Percentiles rank a stretch among this genome's conserved stretches.
phyloP scores from a whole-genome alignment of 1,140 invertebrate species.

The Heliconius nattereri region DNA sequence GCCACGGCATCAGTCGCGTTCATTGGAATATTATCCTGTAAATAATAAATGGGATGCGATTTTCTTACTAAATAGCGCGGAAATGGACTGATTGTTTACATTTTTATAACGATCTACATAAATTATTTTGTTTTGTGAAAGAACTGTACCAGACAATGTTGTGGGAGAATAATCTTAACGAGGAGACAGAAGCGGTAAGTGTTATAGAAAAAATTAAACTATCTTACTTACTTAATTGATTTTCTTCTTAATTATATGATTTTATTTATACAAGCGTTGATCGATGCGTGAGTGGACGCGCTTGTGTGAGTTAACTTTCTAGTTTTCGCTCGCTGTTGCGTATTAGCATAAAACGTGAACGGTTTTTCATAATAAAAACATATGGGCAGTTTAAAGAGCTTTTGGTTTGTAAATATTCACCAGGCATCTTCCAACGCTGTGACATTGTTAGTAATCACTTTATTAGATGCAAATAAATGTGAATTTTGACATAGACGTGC shows the following conservation, averaged over 20 bases:
- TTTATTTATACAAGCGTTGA: slow-evolving; percentile 1
- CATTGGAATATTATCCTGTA: slow-evolving; percentile 38
- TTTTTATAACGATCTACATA: not conserved
- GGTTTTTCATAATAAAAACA: slow-evolving; percentile 79
- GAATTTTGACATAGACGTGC: slow-evolving; percentile 48
- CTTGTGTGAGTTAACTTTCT: slow-evolving; percentile 77
- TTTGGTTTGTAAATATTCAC: slow-evolving; percentile 76
- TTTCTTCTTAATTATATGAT: slow-evolving; percentile 45
- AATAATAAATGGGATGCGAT: slow-evolving; percentile 59
- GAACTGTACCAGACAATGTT: slow-evolving; percentile 69
- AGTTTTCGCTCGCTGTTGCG: slow-evolving; percentile 75
- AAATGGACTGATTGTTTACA: slow-evolving; percentile 64
- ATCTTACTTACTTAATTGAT: slow-evolving; percentile 25
- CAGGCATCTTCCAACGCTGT: slow-evolving; percentile 53
- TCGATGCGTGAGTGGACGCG: slow-evolving; percentile 45
- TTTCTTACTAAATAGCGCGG: slow-evolving; percentile 49
- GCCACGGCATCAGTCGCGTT: slow-evolving; percentile 61
- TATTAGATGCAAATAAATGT: slow-evolving; percentile 70
- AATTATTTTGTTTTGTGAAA: slow-evolving; percentile 41
- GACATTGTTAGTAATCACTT: slow-evolving; percentile 67
- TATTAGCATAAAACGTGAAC: slow-evolving; percentile 80
- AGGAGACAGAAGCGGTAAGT: slow-evolving; percentile 73
- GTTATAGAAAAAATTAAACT: slow-evolving; percentile 19
- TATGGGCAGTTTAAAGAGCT: slow-evolving; percentile 68
- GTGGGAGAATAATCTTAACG: slow-evolving; percentile 70